Evolutionary conservation across 1,140 invertebrate species (phyloP).

Genomic region (Bombus sylvicola): DNA sequence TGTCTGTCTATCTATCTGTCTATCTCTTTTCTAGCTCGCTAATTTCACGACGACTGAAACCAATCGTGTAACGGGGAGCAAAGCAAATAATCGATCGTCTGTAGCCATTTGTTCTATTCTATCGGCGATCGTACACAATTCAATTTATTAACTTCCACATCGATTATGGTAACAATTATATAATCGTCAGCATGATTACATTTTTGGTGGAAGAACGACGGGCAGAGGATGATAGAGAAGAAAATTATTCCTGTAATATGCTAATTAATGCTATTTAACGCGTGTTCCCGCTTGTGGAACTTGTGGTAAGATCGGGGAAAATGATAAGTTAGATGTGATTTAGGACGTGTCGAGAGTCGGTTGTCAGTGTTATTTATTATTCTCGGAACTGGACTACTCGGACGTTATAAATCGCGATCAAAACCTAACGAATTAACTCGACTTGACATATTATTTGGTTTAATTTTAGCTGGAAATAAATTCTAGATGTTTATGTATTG

Average conservation of each 20-base stretch:
- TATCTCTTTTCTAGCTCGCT: not conserved
- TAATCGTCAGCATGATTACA: not conserved
- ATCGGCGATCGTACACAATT: not conserved
- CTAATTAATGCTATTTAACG: not conserved
- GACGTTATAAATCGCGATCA: not conserved
- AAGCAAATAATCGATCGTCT: not conserved
- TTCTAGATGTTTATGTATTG: not conserved
- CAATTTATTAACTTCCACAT: not conserved
- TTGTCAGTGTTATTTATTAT: not conserved
- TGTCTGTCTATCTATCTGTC: not conserved
- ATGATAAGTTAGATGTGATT: not conserved
- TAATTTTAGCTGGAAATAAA: not conserved
- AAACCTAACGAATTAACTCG: not conserved
- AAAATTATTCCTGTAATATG: not conserved
- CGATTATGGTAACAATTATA: not conserved
- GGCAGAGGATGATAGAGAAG: not conserved
- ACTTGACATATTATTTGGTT: not conserved
- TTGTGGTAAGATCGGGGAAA: not conserved
- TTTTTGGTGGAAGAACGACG: too few species aligned
- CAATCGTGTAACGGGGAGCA: not conserved
- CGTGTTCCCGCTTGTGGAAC: not conserved
- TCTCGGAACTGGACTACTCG: not conserved
- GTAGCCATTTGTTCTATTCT: not conserved
- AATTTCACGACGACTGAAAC: not conserved
- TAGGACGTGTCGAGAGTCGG: not conserved